phyloP scores from a whole-genome alignment of 2,888 invertebrate species.

The Hirtodrosophila duncani region DNA sequence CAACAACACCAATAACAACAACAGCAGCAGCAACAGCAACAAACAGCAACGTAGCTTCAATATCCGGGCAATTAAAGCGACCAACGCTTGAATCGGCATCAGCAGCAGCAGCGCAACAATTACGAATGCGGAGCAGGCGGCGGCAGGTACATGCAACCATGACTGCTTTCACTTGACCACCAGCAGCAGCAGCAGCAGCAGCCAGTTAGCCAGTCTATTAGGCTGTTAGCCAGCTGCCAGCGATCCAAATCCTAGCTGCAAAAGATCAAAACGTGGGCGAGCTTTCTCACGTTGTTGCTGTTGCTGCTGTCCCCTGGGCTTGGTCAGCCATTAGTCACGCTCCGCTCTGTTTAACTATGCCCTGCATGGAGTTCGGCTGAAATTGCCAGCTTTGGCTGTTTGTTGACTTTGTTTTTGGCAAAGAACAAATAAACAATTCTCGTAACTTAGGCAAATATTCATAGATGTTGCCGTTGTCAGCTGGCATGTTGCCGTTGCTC shows the following conservation, averaged over 20 bases:
- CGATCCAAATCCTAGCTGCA: slow-evolving; percentile 2
- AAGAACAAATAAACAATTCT: slow-evolving; percentile 19
- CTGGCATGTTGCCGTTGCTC: too few species aligned
- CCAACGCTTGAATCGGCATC: slow-evolving; percentile 51
- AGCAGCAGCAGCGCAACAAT: slow-evolving; percentile 61
- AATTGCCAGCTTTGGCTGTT: neutral
- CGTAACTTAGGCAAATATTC: slow-evolving; percentile 21
- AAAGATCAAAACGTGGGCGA: slow-evolving; percentile 24
- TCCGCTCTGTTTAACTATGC: slow-evolving; percentile 30
- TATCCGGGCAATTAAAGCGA: slow-evolving; percentile 63
- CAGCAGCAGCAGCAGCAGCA: slow-evolving; percentile 2
- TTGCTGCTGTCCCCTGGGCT: slow-evolving; percentile 30
- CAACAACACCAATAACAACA: slow-evolving; percentile 10
- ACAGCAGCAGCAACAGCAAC: slow-evolving; percentile 8
- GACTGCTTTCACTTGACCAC: slow-evolving; percentile 31
- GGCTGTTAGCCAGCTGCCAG: slow-evolving; percentile 13
- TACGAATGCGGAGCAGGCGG: slow-evolving; percentile 65
- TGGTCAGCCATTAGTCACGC: slow-evolving; percentile 55
- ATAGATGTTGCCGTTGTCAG: too few species aligned
- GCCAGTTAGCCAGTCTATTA: slow-evolving; percentile 9
- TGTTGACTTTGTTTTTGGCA: slow-evolving; percentile 7
- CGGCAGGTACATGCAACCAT: slow-evolving; percentile 16
- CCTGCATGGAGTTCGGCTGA: slow-evolving; percentile 13
- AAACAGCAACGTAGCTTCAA: slow-evolving; percentile 27
- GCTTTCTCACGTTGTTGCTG: slow-evolving; percentile 27